phyloP scores from a whole-genome alignment of 2,888 invertebrate genomes.

The Junonia oenone region DNA sequence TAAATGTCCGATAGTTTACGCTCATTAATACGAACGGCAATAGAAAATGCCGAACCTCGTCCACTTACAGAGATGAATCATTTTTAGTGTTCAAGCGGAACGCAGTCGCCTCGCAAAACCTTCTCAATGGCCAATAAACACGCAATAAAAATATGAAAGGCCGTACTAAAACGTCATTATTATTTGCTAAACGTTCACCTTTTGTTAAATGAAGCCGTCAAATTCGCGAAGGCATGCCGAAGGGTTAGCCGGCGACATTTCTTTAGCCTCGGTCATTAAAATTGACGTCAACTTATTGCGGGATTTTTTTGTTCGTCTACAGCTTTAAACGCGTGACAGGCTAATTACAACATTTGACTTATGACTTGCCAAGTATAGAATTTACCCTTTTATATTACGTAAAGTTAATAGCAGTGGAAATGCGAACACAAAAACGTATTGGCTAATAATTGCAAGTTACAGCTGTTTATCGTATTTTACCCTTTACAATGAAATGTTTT shows the following conservation, averaged over 20 bases:
- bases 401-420: constrained; percentile 7
- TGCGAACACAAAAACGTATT: not conserved
- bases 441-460: not conserved
- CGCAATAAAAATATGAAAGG: constrained; percentile 72
- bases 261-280: constrained; percentile 36
- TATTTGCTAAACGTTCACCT: constrained; percentile 68
- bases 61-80: constrained; percentile 58
- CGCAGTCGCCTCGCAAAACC: constrained; percentile 52
- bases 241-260: constrained; percentile 38
- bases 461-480: not conserved
- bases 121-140: constrained; percentile 75
- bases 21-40: constrained; percentile 56
- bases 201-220: constrained; percentile 73
- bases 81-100: constrained; percentile 56
- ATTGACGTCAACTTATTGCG: constrained; percentile 27
- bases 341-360: constrained; percentile 47
- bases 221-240: constrained; percentile 46
- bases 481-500: not conserved
- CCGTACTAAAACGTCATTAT: constrained; percentile 70
- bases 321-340: constrained; percentile 43
- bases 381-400: not conserved
- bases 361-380: constrained; percentile 32
- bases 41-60: constrained; percentile 51
- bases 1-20: constrained; percentile 36
- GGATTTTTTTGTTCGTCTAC: constrained; percentile 32